phyloP scores from a whole-genome alignment of 2,113 vertebrate species.

The Carassius auratus region DNA sequence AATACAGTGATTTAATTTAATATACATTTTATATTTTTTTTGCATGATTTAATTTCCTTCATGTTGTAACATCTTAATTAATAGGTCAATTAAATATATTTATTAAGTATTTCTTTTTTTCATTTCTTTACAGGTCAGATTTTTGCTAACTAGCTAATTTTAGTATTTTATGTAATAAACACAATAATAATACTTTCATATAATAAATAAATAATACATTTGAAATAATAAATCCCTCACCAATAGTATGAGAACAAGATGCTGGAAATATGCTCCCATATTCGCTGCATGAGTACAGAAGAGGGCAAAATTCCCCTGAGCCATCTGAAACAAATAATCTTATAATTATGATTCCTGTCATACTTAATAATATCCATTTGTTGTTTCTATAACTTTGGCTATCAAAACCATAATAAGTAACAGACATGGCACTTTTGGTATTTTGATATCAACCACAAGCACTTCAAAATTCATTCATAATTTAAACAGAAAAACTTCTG shows the following conservation, averaged over 20 bases:
- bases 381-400: not conserved
- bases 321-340: constrained; percentile 58
- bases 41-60: not conserved
- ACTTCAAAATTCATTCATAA: not conserved
- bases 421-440: too few species aligned
- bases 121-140: not conserved
- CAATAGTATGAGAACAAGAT: constrained; percentile 70
- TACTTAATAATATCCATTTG: not conserved
- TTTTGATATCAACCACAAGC: too few species aligned
- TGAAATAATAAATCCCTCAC: constrained; percentile 55
- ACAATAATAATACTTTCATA: not conserved
- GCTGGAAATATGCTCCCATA: constrained; percentile 65
- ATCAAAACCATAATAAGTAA: not conserved
- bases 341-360: not conserved
- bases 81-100: not conserved
- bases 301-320: constrained; percentile 70
- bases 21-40: not conserved
- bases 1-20: not conserved
- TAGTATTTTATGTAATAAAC: not conserved
- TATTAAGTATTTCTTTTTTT: too few species aligned
- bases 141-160: too few species aligned
- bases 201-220: not conserved
- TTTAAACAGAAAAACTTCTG: not conserved
- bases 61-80: not conserved
- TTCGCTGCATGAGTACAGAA: constrained; percentile 67